These are phyloP conservation scores for Microtus richardsoni DNA, from an alignment of 2,113 vertebrate species.

Conservation along the genomic window DNA sequence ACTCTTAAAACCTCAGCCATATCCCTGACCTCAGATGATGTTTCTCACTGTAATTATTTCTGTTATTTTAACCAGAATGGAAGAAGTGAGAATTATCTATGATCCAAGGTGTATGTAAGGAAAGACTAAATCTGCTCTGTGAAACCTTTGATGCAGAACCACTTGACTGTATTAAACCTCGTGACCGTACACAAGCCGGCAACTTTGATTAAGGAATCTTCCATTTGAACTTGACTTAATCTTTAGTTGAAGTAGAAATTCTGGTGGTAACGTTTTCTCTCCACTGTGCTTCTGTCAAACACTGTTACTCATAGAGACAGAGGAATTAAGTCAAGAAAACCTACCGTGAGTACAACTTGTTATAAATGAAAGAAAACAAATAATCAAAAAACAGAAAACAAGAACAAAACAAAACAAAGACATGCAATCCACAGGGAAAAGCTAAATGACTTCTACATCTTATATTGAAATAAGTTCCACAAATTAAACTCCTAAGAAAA, in stretches of 20 bases:
- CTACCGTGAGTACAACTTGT: slow-evolving; percentile 36
- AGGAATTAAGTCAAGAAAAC: slow-evolving; percentile 64
- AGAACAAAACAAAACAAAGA: not conserved
- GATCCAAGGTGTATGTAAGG: not conserved
- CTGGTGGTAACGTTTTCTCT: slow-evolving; percentile 52
- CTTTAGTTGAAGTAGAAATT: slow-evolving; percentile 68
- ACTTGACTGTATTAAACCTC: slow-evolving; percentile 44
- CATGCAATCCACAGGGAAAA: slow-evolving; percentile 21
- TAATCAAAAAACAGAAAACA: not conserved
- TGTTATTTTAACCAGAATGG: not conserved
- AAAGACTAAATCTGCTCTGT: slow-evolving; percentile 9
- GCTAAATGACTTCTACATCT: slow-evolving; percentile 28
- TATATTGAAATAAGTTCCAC: slow-evolving; percentile 43
- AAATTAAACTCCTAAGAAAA: slow-evolving; percentile 65
- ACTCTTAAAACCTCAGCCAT: not conserved
- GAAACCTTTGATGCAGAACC: not conserved
- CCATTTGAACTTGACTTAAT: slow-evolving; percentile 67
- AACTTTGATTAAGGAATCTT: slow-evolving; percentile 65
- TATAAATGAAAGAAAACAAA: slow-evolving; percentile 62
- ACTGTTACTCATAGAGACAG: slow-evolving; percentile 55
- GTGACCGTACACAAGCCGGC: slow-evolving; percentile 43
- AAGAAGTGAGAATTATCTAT: not conserved
- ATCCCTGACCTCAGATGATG: not conserved
- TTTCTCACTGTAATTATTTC: not conserved
- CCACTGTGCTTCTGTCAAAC: slow-evolving; percentile 49